Evolutionary conservation across 1,140 invertebrate genomes (phyloP), one percentile per base, ranked within the genome.

Genomic region (Hyphantria cunea): DNA sequence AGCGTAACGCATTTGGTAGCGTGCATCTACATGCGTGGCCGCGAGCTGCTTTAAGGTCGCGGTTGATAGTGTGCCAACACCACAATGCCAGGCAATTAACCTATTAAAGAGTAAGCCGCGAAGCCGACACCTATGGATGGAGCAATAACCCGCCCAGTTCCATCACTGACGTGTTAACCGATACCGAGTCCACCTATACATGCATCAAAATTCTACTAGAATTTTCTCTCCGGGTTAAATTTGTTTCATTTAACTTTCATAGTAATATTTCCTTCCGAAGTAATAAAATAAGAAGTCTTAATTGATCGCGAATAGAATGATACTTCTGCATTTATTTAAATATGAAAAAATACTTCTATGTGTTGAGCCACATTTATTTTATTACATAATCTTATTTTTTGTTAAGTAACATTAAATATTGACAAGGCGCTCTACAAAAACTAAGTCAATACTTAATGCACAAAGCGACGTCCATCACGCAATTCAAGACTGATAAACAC

Each of bases 11-110:
- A 63, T 72, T 71, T 72, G 61, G 71, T 82, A 72, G 76, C 76
- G 80, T 68, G 68, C 74, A 76, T 74, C 68, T 78, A 83, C 73
- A 82, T 74, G 76, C 77, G 76, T 80, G 80, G 80, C 80, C 84
- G 76, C 82, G 74, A 84, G 76, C 55, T 78, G 78, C 74, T 83
- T 71, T 88, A 84, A 88, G 83, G 84, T 88, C 86, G 84, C 74
- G 75, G 73, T 68, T 80, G 77, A 70, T 75, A 72, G 78, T 83
- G 75, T 86, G 82, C 84, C 83, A 86, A 81, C 76, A 79, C 72
- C 66, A 90, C 84, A 82, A 88, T 88, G 85, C 83, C 80, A 86
- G 80, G 61, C 82, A 81, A 87, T 90, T 89, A 90, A 84, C 82
- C 83, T 86, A 89, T 87, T 85, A 86, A 86, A 85, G 80, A 80